Base-by-base conservation (phyloP, 2,888 invertebrate species). In the Polymixis flavicincta region DNA sequence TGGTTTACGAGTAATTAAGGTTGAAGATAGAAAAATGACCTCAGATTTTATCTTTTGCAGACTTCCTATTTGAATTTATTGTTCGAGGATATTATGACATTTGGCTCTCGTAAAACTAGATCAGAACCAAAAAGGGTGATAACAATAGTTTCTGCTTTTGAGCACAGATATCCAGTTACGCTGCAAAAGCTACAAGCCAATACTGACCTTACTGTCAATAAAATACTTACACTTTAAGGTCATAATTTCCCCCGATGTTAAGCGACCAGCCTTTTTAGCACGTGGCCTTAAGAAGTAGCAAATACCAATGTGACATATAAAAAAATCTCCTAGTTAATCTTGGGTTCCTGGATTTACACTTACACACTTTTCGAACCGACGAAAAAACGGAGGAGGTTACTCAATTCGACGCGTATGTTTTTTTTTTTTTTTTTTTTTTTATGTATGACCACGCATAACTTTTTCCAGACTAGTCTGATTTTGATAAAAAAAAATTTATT, bases 1-100 rank as follows among this genome's bases (percentile, higher is more conserved):
- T 37, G 28, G 52, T 57, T 73, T 9, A n/a, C 37, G 7, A 42
- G 48, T 63, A 32, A 73, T 78, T 64, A 22, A 68, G 67, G 52
- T 59, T 63, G 61, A 76, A 11, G 55, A 66, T 64, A 45, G 14
- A 52, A 66, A 57, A 55, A n/a, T 9, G 14, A 55, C 37, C 42
- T 66, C 22, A 17, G 19, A 55, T 66, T 54, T 45, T 59, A 78
- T 72, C 37, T 32, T 68, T 60, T 42, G 22, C 37, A 22, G 14
- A 65, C 17, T n/a, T 66, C 3, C 8, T 14, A 19, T 50, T 42
- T 32, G 19, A 55, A 42, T 37, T 5, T 42, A 59, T 75, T 22
- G 4, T 17, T 60, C 52, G 9, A 69, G 28, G 45, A 48, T 54
- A 54, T n/a, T 57, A 6, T 6, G 4, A 14, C 2, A 7, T 32